These are phyloP conservation scores for Drosophila nebulosa DNA, from an alignment of 1,140 invertebrate species.

Conservation along the genomic window DNA sequence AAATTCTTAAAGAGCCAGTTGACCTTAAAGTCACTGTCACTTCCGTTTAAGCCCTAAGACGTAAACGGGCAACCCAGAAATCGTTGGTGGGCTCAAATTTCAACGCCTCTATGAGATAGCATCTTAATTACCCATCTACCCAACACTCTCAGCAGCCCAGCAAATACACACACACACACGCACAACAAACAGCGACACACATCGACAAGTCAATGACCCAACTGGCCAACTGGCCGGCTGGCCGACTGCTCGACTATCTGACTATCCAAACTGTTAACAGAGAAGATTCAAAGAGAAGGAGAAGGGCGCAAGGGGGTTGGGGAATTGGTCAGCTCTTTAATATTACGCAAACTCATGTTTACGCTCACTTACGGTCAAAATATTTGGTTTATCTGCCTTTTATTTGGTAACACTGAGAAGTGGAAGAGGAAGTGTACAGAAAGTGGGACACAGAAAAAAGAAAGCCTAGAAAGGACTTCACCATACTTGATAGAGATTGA, in stretches of 20 bases:
- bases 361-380: slow-evolving; percentile 16
- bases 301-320: not conserved
- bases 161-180: not conserved
- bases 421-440: no score
- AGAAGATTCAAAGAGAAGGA: no score
- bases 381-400: not conserved
- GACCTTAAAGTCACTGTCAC: slow-evolving; percentile 20
- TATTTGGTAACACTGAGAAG: no score
- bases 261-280: not conserved
- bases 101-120: slow-evolving; percentile 48
- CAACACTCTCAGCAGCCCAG: not conserved
- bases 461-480: no score
- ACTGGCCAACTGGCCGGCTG: not conserved
- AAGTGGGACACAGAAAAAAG: not conserved
- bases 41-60: slow-evolving; percentile 21
- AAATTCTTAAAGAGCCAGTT: slow-evolving; percentile 3
- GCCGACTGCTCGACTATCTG: not conserved
- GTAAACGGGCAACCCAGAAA: slow-evolving; percentile 24
- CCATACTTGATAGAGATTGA: no score
- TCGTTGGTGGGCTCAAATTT: slow-evolving; percentile 55
- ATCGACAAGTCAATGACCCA: slow-evolving; percentile 59
- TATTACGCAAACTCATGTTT: slow-evolving; percentile 31
- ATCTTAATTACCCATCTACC: slow-evolving; percentile 68
- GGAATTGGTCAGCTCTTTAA: slow-evolving; percentile 42
- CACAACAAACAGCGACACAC: not conserved